These are phyloP conservation scores for Sternotherus odoratus DNA, from an alignment of 2,797 vertebrate species.

Conservation along the genomic window DNA sequence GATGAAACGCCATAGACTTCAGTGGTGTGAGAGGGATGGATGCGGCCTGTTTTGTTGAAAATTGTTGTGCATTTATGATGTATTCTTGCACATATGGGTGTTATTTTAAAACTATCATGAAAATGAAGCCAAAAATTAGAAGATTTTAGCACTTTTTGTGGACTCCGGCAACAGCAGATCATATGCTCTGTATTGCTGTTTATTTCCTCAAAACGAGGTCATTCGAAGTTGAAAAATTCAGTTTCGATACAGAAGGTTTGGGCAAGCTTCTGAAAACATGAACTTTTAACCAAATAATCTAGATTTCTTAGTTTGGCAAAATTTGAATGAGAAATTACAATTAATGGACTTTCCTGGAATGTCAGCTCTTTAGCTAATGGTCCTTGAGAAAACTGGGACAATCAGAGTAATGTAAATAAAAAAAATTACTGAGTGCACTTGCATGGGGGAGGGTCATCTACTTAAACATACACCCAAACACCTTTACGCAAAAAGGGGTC, in stretches of 20 bases:
- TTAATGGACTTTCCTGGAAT: background rate
- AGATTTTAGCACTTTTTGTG: background rate
- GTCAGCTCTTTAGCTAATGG: background rate
- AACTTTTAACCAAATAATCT: slow-evolving; percentile 14
- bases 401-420: background rate
- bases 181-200: slow-evolving; percentile 8
- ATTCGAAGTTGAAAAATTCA: background rate
- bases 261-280: background rate
- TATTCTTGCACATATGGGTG: background rate
- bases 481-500: background rate
- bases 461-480: background rate
- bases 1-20: slow-evolving; percentile 34
- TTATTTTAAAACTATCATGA: slow-evolving; percentile 24
- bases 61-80: slow-evolving; percentile 37
- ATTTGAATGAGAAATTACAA: background rate
- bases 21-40: slow-evolving; percentile 25
- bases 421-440: background rate
- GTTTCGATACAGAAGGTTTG: background rate
- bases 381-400: rapidly evolving
- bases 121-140: background rate
- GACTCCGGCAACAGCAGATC: background rate
- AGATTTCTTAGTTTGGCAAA: background rate
- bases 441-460: background rate
- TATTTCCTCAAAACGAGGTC: background rate
- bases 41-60: slow-evolving; percentile 24